Evolutionary conservation across 1,140 invertebrate genomes (phyloP), one percentile per base, ranked within the genome.

Genomic region (Apolygus lucorum): DNA sequence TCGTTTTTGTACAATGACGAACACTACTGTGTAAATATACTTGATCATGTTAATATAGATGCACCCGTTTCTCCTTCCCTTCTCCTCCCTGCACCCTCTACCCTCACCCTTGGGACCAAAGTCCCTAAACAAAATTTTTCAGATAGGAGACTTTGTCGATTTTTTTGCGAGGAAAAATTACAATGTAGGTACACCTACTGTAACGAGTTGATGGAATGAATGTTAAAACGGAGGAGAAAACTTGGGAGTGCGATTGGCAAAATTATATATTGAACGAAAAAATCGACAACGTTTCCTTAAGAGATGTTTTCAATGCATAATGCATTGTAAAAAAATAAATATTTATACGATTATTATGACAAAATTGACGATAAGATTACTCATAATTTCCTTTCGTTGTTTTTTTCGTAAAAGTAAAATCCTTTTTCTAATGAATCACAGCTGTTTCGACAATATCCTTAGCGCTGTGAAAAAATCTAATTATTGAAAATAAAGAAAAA

Each of bases 1-100:
- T 59, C 54, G 54, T 59, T 59, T 59, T 59, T 59, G 54, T 59
- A 59, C 54, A 59, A 59, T 59, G 54, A 59, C 54, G 54, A 59
- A 59, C 22, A 59, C 54, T 59, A 59, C 11, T 59, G 54, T 59
- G 54, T 59, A 59, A 14, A 59, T 59, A 59, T 11, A 24, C 2
- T 59, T 59, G 4, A 59, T 59, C 22, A 24, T 22, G 11, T 49
- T 49, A 49, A 49, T 14, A 21, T 59, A 17, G 22, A 21, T 59
- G 22, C 54, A 13, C 54, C 11, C 54, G 8, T 13, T 59, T 4
- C 8, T 24, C 54, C 54, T 24, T 21, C 54, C 54, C 22, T 22
- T 21, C 22, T 22, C 54, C 54, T 59, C 22, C 11, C 13, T 24
- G 4, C 22, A 8, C 22, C 22, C 8, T 14, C 54, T 4, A 11